Percentiles rank a stretch among this genome's conserved stretches.
These are phyloP conservation scores for Lithosia quadra DNA, from an alignment of 2,888 invertebrate species.

Conservation along the genomic window DNA sequence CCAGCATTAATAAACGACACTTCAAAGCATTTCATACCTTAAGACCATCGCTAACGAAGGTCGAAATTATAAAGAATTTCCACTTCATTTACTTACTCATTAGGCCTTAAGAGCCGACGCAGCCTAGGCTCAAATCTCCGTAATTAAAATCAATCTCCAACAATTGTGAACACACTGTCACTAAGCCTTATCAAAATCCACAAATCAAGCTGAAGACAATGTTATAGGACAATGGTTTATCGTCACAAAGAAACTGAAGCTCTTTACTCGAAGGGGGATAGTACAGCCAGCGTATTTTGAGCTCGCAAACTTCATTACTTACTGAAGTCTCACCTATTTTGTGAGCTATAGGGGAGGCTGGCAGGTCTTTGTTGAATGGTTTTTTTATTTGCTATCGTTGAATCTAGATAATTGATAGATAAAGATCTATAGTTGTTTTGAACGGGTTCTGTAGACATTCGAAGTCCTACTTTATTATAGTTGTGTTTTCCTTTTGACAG, in stretches of 20 bases:
- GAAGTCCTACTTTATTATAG: constrained; percentile 10
- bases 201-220: constrained; percentile 63
- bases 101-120: constrained; percentile 27
- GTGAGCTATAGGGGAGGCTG: constrained; percentile 10
- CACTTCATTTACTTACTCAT: constrained; percentile 29
- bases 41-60: background rate
- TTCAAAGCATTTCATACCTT: background rate
- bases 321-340: constrained; percentile 20
- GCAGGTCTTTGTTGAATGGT: constrained; percentile 25
- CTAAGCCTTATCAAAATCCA: constrained; percentile 61
- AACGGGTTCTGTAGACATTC: constrained; percentile 43
- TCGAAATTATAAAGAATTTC: constrained; percentile 15
- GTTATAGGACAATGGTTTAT: constrained; percentile 58
- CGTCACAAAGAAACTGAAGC: constrained; percentile 62
- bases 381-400: constrained; percentile 31
- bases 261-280: constrained; percentile 61
- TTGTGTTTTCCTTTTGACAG: background rate
- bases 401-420: constrained; percentile 70
- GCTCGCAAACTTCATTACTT: constrained; percentile 54
- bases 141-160: constrained; percentile 61
- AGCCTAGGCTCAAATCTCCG: constrained; percentile 42
- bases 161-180: constrained; percentile 55
- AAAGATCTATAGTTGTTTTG: constrained; percentile 55
- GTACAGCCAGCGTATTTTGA: constrained; percentile 54
- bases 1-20: constrained; percentile 1